These are phyloP conservation scores for Tenebrio molitor DNA, from an alignment of 1,140 invertebrate genomes.

Conservation along the genomic window DNA sequence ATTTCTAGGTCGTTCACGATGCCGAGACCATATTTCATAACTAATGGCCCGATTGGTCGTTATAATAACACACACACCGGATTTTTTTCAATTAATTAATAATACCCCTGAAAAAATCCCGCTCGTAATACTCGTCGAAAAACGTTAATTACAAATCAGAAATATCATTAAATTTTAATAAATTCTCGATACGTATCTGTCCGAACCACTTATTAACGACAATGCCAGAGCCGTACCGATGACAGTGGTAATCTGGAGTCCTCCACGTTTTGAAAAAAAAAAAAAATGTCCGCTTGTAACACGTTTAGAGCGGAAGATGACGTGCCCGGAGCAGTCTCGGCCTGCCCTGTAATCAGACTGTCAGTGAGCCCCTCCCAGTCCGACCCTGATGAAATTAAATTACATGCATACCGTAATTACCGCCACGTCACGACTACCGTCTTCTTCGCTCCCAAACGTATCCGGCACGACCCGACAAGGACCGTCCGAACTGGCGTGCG, in stretches of 20 bases:
- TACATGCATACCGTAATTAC: constrained; percentile 60
- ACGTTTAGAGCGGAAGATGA: constrained; percentile 57
- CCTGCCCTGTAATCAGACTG: constrained; percentile 63
- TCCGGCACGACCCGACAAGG: constrained; percentile 1
- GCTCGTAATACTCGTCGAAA: not conserved
- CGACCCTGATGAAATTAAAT: constrained; percentile 66
- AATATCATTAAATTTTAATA: constrained; percentile 31
- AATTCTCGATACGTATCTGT: constrained; percentile 11
- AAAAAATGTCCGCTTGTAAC: constrained; percentile 49
- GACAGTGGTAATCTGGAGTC: not conserved
- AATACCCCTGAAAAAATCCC: not conserved
- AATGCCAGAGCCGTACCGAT: no score
- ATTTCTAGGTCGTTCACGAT: constrained; percentile 31
- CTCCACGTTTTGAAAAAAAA: not conserved
- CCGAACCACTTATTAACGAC: no score
- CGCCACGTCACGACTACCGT: constrained; percentile 52
- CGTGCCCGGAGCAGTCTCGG: constrained; percentile 45
- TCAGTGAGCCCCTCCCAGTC: constrained; percentile 63
- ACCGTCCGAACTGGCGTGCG: not conserved
- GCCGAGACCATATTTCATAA: not conserved
- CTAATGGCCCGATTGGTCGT: not conserved
- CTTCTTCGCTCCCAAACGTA: constrained; percentile 17
- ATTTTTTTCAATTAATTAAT: constrained; percentile 31
- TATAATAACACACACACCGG: not conserved
- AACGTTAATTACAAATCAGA: constrained; percentile 17